Percentiles rank a stretch among this genome's conserved stretches.
These are phyloP conservation scores for Philaethria dido DNA, from an alignment of 2,888 invertebrate species.

Conservation along the genomic window DNA sequence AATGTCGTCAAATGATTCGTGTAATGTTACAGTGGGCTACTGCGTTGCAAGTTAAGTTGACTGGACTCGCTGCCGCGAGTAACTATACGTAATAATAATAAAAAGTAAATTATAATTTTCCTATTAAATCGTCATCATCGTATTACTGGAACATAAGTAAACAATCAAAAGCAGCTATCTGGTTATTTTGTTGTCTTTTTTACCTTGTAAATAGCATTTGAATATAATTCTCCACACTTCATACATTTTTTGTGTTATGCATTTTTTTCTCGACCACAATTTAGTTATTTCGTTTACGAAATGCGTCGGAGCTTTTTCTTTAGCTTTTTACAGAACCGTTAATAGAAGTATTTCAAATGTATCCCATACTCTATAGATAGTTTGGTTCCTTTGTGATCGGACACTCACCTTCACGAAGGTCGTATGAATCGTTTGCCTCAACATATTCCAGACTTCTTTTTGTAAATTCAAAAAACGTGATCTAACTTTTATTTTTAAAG, in stretches of 20 bases:
- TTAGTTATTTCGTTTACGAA: constrained; percentile 19
- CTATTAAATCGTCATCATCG: background rate
- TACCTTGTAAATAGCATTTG: background rate
- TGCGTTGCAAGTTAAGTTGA: too few species aligned
- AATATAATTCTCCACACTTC: background rate
- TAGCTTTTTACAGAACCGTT: constrained; percentile 50
- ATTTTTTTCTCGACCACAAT: background rate
- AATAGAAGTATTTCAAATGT: constrained; percentile 46
- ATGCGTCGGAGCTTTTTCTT: constrained; percentile 43
- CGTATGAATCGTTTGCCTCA: constrained; percentile 42
- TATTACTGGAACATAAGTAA: background rate
- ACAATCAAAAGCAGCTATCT: background rate
- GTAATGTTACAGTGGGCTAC: too few species aligned
- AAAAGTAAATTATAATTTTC: background rate
- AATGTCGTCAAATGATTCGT: too few species aligned
- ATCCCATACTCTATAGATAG: constrained; percentile 43
- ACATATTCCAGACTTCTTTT: constrained; percentile 32
- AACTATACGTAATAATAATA: background rate
- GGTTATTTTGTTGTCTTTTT: background rate
- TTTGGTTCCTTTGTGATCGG: constrained; percentile 54
- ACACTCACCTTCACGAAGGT: constrained; percentile 56
- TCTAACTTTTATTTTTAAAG: constrained; percentile 19
- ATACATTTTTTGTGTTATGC: background rate
- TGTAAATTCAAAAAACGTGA: constrained; percentile 29
- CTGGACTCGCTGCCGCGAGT: too few species aligned